Percentiles rank a stretch among this genome's conserved stretches.
phyloP scores from a whole-genome alignment of 1,140 invertebrate species.

The Scaptomyza graminum region DNA sequence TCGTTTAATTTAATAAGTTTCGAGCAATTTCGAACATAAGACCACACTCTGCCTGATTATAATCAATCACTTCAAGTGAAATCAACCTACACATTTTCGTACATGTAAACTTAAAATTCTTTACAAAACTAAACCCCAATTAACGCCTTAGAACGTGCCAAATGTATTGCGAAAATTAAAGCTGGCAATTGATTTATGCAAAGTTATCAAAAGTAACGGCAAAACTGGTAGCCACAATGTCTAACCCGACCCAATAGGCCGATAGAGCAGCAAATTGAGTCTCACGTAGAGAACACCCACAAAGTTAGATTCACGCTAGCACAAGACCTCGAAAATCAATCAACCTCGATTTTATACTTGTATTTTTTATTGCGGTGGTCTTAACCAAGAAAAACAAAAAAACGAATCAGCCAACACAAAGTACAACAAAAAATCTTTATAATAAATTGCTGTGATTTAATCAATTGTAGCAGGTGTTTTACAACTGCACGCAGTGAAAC shows the following conservation, averaged over 20 bases:
- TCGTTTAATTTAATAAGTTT: too few relatives aligned
- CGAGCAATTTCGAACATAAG: too few relatives aligned
- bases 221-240: constrained; percentile 56
- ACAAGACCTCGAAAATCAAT: constrained; percentile 60
- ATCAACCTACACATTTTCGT: constrained; percentile 2
- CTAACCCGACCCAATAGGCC: constrained; percentile 34
- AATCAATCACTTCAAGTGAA: too few relatives aligned
- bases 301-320: constrained; percentile 9
- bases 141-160: constrained; percentile 70
- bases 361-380: constrained; percentile 29
- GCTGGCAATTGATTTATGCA: constrained; percentile 60
- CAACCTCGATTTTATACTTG: constrained; percentile 55
- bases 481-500: constrained; percentile 57
- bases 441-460: constrained; percentile 79
- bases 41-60: too few relatives aligned
- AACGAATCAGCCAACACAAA: not conserved
- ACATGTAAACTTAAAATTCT: constrained; percentile 2
- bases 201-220: constrained; percentile 27
- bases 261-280: constrained; percentile 29
- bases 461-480: constrained; percentile 81
- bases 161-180: constrained; percentile 60
- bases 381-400: not conserved
- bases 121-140: constrained; percentile 34
- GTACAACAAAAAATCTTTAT: constrained; percentile 48
- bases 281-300: constrained; percentile 64